These are phyloP conservation scores for Hestina assimilis DNA, from an alignment of 1,140 invertebrate genomes.

Conservation along the genomic window DNA sequence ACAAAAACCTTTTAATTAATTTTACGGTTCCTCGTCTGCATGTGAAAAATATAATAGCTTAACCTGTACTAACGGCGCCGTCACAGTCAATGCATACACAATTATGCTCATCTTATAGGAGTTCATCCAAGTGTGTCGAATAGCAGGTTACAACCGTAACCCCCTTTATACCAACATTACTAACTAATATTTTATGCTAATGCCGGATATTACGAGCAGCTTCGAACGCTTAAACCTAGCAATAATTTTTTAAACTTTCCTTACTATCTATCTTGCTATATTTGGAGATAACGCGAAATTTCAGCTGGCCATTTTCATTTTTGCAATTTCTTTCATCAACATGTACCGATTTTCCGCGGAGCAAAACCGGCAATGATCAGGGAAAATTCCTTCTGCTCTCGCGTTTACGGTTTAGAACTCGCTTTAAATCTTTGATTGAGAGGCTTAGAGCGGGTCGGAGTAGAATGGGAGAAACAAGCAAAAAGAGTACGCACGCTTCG, in stretches of 20 bases:
- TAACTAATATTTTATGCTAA: conserved; percentile 8
- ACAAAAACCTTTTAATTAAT: conserved; percentile 2
- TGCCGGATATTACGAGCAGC: conserved; percentile 9
- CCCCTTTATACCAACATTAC: conserved; percentile 12
- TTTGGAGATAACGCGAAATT: no score
- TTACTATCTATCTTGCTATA: no score
- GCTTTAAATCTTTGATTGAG: conserved; percentile 23
- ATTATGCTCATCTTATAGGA: conserved; percentile 41
- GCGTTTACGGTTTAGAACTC: no score
- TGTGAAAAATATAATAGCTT: conserved; percentile 7
- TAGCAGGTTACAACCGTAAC: conserved; percentile 24
- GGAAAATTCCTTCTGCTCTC: no score
- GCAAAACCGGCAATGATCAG: no score
- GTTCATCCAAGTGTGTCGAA: conserved; percentile 46
- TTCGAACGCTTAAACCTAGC: no score
- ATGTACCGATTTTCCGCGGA: no score
- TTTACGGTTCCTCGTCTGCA: not conserved
- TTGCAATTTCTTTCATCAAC: no score
- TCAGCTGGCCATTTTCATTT: no score
- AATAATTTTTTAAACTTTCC: no score
- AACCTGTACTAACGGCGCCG: conserved; percentile 32
- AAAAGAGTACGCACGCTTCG: conserved; percentile 53
- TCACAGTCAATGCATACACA: conserved; percentile 40
- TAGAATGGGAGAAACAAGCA: conserved; percentile 35
- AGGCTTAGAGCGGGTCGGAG: conserved; percentile 7